phyloP scores from a whole-genome alignment of 2,888 invertebrate genomes.

The Hanleya hanleyi region DNA sequence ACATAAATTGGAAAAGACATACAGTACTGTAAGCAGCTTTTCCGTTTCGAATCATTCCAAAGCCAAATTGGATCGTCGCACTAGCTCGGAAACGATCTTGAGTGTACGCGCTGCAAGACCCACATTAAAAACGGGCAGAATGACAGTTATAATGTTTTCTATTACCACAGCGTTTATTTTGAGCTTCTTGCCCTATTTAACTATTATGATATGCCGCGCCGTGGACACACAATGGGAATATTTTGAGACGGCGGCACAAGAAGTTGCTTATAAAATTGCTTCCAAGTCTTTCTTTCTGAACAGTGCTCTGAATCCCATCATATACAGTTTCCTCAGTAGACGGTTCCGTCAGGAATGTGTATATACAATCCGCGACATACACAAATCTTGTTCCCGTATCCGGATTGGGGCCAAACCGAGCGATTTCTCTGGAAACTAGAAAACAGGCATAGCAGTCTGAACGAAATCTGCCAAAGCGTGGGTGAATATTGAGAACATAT shows the following conservation, averaged over 20 bases:
- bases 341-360: slow-evolving; percentile 52
- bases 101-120: background rate
- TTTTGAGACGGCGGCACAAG: slow-evolving; percentile 46
- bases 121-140: slow-evolving; percentile 55
- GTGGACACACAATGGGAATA: slow-evolving; percentile 57
- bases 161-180: slow-evolving; percentile 63
- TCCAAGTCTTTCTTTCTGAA: slow-evolving; percentile 67
- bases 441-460: too few relatives aligned
- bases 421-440: too few relatives aligned
- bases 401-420: too few relatives aligned
- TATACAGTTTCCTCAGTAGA: slow-evolving; percentile 65
- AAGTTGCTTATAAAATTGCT: slow-evolving; percentile 63
- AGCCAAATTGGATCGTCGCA: background rate
- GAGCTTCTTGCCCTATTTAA: slow-evolving; percentile 62
- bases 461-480: too few relatives aligned
- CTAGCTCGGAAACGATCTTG: background rate
- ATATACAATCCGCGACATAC: slow-evolving; percentile 35
- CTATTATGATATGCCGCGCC: slow-evolving; percentile 58
- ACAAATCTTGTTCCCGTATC: too few relatives aligned
- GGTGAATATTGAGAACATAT: too few relatives aligned
- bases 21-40: background rate
- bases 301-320: slow-evolving; percentile 66
- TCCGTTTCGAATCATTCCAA: background rate
- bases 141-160: slow-evolving; percentile 61
- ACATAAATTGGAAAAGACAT: background rate